phyloP scores from a whole-genome alignment of 1,140 invertebrate species.

The Himalopsyche phryganea region DNA sequence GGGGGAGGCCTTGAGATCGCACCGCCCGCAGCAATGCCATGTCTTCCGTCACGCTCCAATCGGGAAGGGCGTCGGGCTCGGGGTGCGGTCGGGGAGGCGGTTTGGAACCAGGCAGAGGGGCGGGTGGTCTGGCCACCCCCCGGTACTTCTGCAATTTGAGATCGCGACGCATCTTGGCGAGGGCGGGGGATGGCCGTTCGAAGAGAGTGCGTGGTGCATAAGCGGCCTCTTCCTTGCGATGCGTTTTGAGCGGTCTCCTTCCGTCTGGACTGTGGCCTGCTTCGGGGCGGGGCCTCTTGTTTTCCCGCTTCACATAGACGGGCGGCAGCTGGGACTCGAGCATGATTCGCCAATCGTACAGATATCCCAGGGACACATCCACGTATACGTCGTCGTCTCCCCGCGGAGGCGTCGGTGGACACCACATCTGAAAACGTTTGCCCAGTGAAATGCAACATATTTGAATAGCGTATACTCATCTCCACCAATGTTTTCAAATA shows the following conservation, averaged over 20 bases:
- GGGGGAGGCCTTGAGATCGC: conserved; percentile 74
- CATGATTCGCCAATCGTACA: conserved; percentile 82
- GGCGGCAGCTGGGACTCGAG: conserved; percentile 80
- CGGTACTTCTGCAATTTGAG: conserved; percentile 72
- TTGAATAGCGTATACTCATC: no score
- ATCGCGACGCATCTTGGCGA: conserved; percentile 75
- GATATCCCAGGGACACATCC: conserved; percentile 76
- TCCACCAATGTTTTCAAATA: no score
- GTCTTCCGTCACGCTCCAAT: conserved; percentile 90
- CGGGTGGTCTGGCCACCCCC: conserved; percentile 57
- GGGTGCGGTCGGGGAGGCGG: conserved; percentile 54
- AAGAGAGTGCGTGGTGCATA: conserved; percentile 82
- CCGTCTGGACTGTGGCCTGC: conserved; percentile 52
- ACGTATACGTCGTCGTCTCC: conserved; percentile 90
- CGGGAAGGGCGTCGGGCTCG: conserved; percentile 66
- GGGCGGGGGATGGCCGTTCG: conserved; percentile 75
- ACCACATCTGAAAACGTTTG: conserved; percentile 77
- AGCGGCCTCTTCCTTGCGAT: conserved; percentile 71
- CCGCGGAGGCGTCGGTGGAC: conserved; percentile 89
- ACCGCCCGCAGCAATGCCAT: conserved; percentile 84
- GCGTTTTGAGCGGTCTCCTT: conserved; percentile 60
- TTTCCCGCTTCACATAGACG: conserved; percentile 78
- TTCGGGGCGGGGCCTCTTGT: conserved; percentile 69
- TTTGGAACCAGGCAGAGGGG: conserved; percentile 60
- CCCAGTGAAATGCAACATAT: background rate